A percentile compares a stretch with the other conserved stretches of the same genome.
phyloP scores from a whole-genome alignment of 2,113 vertebrate genomes.

The Stegastes partitus region DNA sequence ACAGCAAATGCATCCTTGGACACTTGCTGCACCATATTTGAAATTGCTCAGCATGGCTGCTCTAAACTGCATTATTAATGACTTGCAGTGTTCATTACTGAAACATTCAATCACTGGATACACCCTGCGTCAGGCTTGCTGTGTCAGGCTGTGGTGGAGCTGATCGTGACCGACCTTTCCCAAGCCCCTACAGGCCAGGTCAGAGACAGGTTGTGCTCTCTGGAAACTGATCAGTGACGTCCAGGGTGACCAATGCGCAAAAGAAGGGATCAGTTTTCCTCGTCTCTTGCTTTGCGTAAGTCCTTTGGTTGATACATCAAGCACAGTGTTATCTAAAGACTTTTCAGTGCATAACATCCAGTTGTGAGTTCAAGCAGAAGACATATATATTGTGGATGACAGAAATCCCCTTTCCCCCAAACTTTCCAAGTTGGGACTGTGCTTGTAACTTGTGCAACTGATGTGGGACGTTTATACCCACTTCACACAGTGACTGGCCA shows the following conservation, averaged over 20 bases:
- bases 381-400: background rate
- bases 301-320: background rate
- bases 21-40: background rate
- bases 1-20: too few species aligned
- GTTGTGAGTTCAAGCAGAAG: slow-evolving; percentile 15
- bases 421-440: too few species aligned
- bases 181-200: slow-evolving; percentile 47
- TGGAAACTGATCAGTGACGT: slow-evolving; percentile 38
- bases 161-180: slow-evolving; percentile 66
- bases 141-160: slow-evolving; percentile 37
- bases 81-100: background rate
- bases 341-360: background rate
- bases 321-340: background rate
- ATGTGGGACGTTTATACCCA: too few species aligned
- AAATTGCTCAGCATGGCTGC: background rate
- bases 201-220: slow-evolving; percentile 39
- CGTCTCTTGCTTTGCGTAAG: background rate
- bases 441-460: too few species aligned
- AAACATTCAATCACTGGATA: slow-evolving; percentile 4
- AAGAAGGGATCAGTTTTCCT: slow-evolving; percentile 25
- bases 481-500: too few species aligned
- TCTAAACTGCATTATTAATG: slow-evolving; percentile 16
- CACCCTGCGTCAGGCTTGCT: background rate
- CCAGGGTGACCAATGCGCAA: background rate
- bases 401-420: too few species aligned